These are phyloP conservation scores for Apus apus DNA, from an alignment of 2,113 vertebrate species.

Conservation along the genomic window DNA sequence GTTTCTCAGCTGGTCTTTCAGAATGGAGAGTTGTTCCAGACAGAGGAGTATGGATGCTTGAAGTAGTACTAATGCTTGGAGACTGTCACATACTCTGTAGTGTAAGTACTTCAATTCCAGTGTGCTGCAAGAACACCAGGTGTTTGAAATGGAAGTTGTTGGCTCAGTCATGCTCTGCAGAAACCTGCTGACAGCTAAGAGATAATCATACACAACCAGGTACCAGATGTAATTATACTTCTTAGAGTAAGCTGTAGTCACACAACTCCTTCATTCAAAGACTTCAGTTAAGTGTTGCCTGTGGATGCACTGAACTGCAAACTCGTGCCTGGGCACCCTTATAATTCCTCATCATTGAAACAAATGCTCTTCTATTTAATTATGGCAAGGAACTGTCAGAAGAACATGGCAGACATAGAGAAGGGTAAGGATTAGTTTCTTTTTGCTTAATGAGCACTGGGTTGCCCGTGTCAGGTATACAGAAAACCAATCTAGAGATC, in stretches of 20 bases:
- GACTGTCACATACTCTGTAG: rapidly evolving
- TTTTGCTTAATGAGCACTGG: background rate
- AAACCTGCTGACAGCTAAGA: background rate
- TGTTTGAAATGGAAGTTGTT: background rate
- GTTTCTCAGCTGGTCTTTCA: background rate
- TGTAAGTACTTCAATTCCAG: background rate
- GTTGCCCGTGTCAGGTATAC: background rate
- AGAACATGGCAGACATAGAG: background rate
- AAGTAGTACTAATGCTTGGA: background rate
- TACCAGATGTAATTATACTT: background rate
- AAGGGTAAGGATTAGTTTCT: background rate
- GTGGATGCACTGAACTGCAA: background rate
- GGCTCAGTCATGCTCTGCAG: background rate
- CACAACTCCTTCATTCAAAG: background rate
- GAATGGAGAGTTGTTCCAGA: background rate
- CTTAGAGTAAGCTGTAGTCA: background rate
- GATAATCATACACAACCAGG: background rate
- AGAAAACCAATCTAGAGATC: background rate
- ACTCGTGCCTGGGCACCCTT: background rate
- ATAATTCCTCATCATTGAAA: background rate
- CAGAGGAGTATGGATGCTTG: background rate
- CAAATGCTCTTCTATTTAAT: background rate
- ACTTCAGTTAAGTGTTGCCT: background rate
- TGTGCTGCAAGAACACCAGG: background rate
- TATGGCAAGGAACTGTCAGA: background rate